These are phyloP conservation scores for Lampris megalopsis DNA, from an alignment of 2,113 vertebrate species.

Conservation along the genomic window DNA sequence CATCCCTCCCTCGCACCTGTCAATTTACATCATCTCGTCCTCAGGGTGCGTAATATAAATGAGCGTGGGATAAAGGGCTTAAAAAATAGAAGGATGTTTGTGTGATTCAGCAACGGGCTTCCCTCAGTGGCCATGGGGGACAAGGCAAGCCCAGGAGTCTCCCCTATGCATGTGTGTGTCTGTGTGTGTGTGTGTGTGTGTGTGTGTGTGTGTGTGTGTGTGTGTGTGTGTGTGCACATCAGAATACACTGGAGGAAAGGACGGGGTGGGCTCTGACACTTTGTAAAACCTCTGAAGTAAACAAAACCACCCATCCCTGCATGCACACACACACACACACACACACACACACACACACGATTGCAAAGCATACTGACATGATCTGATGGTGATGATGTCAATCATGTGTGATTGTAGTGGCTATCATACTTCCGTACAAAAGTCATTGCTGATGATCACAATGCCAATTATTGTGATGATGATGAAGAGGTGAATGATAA, in stretches of 20 bases:
- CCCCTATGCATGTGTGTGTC: neutral
- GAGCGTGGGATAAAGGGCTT: conserved; percentile 21
- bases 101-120: conserved; percentile 46
- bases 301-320: conserved; percentile 23
- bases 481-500: conserved; percentile 33
- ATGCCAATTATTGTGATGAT: conserved; percentile 5
- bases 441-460: conserved; percentile 40
- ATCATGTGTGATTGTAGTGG: conserved; percentile 5
- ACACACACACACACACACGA: neutral
- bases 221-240: neutral
- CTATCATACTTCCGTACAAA: conserved; percentile 12
- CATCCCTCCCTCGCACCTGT: conserved; percentile 21
- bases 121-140: conserved; percentile 36
- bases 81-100: neutral
- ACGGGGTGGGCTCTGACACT: neutral
- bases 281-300: conserved; percentile 23
- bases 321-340: conserved; percentile 13
- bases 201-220: neutral
- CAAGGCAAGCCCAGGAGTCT: conserved; percentile 26
- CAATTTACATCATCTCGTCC: conserved; percentile 39
- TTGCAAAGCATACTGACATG: neutral
- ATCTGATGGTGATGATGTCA: neutral
- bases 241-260: neutral
- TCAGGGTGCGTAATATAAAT: conserved; percentile 31
- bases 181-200: conserved; percentile 11